Evolutionary conservation across 2,113 vertebrate species (phyloP).

Genomic region (Otolemur garnettii): DNA sequence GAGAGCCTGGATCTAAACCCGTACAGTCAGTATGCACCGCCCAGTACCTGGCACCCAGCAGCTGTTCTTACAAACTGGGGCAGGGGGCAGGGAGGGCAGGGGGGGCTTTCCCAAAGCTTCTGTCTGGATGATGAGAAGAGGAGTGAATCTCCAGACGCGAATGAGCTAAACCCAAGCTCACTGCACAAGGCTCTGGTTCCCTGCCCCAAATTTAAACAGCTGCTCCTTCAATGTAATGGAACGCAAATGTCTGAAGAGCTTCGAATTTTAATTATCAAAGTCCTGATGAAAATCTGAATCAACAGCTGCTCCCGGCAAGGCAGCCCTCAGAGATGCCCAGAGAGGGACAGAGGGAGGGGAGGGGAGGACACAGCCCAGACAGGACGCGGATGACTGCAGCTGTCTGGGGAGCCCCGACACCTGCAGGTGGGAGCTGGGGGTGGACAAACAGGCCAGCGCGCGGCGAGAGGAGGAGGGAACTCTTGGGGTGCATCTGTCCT

Average conservation of each 20-base stretch:
- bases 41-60: background rate
- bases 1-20: background rate
- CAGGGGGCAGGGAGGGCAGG: background rate
- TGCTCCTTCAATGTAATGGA: slow-evolving; percentile 68
- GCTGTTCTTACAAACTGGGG: too few species aligned
- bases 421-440: slow-evolving; percentile 66
- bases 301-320: slow-evolving; percentile 84
- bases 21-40: background rate
- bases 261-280: slow-evolving; percentile 82
- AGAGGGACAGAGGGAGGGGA: slow-evolving; percentile 29
- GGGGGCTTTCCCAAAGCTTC: background rate
- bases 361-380: slow-evolving; percentile 65
- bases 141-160: slow-evolving; percentile 38
- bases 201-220: slow-evolving; percentile 73
- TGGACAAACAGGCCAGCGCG: background rate
- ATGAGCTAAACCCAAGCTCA: slow-evolving; percentile 57
- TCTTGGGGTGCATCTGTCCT: slow-evolving; percentile 35
- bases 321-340: slow-evolving; percentile 77
- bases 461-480: background rate
- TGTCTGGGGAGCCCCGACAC: slow-evolving; percentile 72
- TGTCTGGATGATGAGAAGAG: background rate
- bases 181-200: slow-evolving; percentile 17
- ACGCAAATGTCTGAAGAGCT: slow-evolving; percentile 78
- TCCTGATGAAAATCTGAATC: slow-evolving; percentile 83
- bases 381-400: slow-evolving; percentile 42